phyloP scores from a whole-genome alignment of 2,888 invertebrate species.

The Dicranocentrus wangi region DNA sequence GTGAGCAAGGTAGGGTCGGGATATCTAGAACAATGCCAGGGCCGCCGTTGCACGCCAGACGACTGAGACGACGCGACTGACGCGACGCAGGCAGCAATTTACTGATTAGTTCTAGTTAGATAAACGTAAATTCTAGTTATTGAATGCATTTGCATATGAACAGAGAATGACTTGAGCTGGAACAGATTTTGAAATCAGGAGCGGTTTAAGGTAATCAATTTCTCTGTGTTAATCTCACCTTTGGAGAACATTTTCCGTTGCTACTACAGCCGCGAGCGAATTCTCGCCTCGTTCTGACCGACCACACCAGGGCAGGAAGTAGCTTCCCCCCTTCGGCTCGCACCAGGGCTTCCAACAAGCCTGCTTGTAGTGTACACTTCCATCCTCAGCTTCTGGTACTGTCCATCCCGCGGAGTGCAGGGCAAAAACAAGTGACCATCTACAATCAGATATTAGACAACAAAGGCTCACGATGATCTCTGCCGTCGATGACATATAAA shows the following conservation, averaged over 20 bases:
- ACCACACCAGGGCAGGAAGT: slow-evolving; percentile 91
- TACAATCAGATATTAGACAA: slow-evolving; percentile 70
- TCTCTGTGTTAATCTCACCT: slow-evolving; percentile 58
- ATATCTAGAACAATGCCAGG: slow-evolving; percentile 65
- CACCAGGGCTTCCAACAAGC: slow-evolving; percentile 87
- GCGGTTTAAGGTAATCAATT: too few species aligned
- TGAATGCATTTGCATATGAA: too few species aligned
- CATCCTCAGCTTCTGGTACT: slow-evolving; percentile 92
- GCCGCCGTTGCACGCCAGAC: slow-evolving; percentile 39
- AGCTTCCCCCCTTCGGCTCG: slow-evolving; percentile 85
- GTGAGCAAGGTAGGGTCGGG: slow-evolving; percentile 69
- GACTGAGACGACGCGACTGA: slow-evolving; percentile 42
- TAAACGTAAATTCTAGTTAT: too few species aligned
- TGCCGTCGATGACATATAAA: slow-evolving; percentile 56
- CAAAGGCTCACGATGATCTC: slow-evolving; percentile 69
- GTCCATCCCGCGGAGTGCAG: slow-evolving; percentile 81
- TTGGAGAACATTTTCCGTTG: slow-evolving; percentile 82
- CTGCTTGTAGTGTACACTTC: slow-evolving; percentile 88
- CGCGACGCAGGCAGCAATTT: slow-evolving; percentile 38
- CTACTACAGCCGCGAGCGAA: slow-evolving; percentile 89
- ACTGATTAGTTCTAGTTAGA: too few species aligned
- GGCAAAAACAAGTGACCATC: slow-evolving; percentile 73
- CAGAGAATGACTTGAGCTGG: too few species aligned
- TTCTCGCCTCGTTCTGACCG: slow-evolving; percentile 84
- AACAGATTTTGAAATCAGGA: too few species aligned